phyloP scores from a whole-genome alignment of 2,888 invertebrate species.

The Craniophora ligustri region DNA sequence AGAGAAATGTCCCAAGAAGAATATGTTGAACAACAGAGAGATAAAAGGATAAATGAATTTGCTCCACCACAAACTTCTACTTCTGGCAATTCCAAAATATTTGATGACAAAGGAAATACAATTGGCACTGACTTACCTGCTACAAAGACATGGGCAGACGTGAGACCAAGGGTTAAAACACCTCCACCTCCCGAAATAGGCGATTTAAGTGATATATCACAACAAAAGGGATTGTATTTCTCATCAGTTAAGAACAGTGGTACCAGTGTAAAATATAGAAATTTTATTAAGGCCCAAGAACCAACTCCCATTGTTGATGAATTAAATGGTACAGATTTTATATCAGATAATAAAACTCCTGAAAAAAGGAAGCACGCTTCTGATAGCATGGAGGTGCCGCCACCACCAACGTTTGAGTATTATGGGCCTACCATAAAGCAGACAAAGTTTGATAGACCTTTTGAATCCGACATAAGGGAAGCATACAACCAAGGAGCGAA shows the following conservation, averaged over 20 bases:
- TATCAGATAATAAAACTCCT: slow-evolving; percentile 30
- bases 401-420: slow-evolving; percentile 91
- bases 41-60: slow-evolving; percentile 92
- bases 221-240: slow-evolving; percentile 78
- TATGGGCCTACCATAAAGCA: slow-evolving; percentile 85
- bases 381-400: slow-evolving; percentile 87
- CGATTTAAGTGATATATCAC: slow-evolving; percentile 49
- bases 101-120: slow-evolving; percentile 73
- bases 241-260: slow-evolving; percentile 68
- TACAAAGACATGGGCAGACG: slow-evolving; percentile 77
- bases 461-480: slow-evolving; percentile 78
- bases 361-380: slow-evolving; percentile 57
- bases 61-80: slow-evolving; percentile 89
- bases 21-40: slow-evolving; percentile 93
- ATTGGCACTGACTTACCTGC: slow-evolving; percentile 43
- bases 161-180: slow-evolving; percentile 67
- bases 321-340: slow-evolving; percentile 64
- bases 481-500: slow-evolving; percentile 82
- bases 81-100: slow-evolving; percentile 61
- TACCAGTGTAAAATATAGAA: slow-evolving; percentile 69
- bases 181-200: slow-evolving; percentile 69
- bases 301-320: slow-evolving; percentile 76
- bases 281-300: slow-evolving; percentile 75
- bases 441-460: slow-evolving; percentile 71
- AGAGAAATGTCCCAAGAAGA: slow-evolving; percentile 92